These are phyloP conservation scores for Trichosurus vulpecula DNA, from an alignment of 2,797 vertebrate genomes.

Conservation along the genomic window DNA sequence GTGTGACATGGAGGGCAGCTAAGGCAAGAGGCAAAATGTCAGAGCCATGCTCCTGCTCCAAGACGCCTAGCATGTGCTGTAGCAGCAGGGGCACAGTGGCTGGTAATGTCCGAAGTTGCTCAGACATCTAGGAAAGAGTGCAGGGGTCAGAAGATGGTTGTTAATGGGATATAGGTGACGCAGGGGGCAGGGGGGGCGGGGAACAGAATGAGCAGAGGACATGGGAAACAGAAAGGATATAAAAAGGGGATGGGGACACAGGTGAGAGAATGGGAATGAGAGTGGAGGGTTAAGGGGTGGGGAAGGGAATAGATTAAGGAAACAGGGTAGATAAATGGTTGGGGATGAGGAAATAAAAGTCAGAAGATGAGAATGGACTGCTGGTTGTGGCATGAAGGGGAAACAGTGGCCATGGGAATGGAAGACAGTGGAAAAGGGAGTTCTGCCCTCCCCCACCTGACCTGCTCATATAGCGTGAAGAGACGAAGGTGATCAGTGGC, in stretches of 20 bases:
- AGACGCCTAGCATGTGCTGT: slow-evolving; percentile 84
- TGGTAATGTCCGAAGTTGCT: slow-evolving; percentile 84
- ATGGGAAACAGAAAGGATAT: not conserved
- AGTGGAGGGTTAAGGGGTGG: not conserved
- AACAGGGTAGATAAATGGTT: not conserved
- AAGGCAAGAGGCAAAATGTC: slow-evolving; percentile 85
- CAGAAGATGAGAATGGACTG: not conserved
- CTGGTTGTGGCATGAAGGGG: not conserved
- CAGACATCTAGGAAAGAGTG: slow-evolving; percentile 74
- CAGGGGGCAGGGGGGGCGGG: too few species aligned
- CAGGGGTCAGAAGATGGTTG: not conserved
- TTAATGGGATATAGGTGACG: not conserved
- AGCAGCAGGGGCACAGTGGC: slow-evolving; percentile 87
- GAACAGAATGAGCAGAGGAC: too few species aligned
- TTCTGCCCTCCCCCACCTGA: slow-evolving; percentile 54
- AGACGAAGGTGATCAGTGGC: slow-evolving; percentile 89
- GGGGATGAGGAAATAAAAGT: not conserved
- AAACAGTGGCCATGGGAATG: not conserved
- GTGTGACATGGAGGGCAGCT: slow-evolving; percentile 85
- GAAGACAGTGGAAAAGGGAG: not conserved
- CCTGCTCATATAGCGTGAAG: slow-evolving; percentile 92
- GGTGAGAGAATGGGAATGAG: not conserved
- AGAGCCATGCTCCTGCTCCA: slow-evolving; percentile 86
- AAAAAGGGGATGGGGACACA: not conserved
- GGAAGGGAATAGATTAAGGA: not conserved